A percentile compares a stretch with the other conserved stretches of the same genome.
Evolutionary conservation across 1,140 invertebrate genomes (phyloP).

Genomic region (Megalonaias nervosa): DNA sequence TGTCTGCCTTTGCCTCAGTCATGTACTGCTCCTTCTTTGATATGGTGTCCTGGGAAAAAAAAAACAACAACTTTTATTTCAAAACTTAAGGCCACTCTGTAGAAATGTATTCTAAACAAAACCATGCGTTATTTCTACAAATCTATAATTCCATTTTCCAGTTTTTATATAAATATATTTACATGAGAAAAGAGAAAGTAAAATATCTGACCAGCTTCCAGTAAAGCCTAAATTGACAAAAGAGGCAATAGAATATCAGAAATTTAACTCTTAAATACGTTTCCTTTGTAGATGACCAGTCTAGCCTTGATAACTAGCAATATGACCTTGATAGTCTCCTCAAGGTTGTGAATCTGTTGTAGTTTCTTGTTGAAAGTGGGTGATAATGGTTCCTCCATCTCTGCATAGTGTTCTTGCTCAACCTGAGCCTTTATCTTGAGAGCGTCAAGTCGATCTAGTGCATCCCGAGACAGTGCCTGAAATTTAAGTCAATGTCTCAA

Average conservation of each 20-base stretch:
- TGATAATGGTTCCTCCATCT: conserved; percentile 54
- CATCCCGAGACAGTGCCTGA: conserved; percentile 73
- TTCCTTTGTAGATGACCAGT: too few species aligned
- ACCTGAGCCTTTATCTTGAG: conserved; percentile 50
- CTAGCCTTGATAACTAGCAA: not conserved
- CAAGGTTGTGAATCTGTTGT: conserved; percentile 51
- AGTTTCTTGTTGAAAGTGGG: conserved; percentile 54
- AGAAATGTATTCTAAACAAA: too few species aligned
- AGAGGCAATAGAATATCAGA: too few species aligned
- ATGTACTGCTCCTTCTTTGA: conserved; percentile 85
- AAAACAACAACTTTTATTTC: not conserved
- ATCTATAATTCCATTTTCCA: too few species aligned
- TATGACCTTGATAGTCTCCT: conserved; percentile 75
- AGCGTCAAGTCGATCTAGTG: conserved; percentile 73
- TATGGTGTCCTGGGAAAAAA: conserved; percentile 67
- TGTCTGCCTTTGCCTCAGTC: conserved; percentile 74
- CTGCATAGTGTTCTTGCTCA: conserved; percentile 49
- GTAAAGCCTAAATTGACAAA: too few species aligned
- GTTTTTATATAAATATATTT: too few species aligned
- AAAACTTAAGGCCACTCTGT: too few species aligned
- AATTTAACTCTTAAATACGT: too few species aligned
- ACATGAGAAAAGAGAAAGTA: too few species aligned
- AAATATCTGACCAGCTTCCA: too few species aligned
- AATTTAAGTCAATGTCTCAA: not conserved
- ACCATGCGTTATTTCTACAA: too few species aligned